Conservation (phyloP, 2,888 invertebrate genomes). For the Callyntrura sp. region DNA sequence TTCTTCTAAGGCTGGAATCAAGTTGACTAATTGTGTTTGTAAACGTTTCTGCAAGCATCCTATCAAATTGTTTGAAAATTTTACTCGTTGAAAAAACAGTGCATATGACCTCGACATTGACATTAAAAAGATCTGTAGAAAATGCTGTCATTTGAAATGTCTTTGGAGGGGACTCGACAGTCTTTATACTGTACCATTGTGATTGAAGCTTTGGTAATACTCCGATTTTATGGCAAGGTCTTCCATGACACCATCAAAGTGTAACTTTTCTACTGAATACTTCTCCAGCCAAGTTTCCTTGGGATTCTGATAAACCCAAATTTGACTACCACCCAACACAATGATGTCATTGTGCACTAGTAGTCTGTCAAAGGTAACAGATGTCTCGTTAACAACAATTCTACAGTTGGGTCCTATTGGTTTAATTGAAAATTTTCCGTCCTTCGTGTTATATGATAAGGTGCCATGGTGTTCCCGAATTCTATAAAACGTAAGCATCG, state of each 20-base stretch:
- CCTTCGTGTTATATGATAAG: slow-evolving; percentile 85
- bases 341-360: slow-evolving; percentile 87
- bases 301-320: slow-evolving; percentile 87
- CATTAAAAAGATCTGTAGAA: too few relatives aligned
- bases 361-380: slow-evolving; percentile 85
- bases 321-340: slow-evolving; percentile 87
- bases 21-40: slow-evolving; percentile 15
- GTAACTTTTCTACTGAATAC: slow-evolving; percentile 85
- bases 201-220: not conserved
- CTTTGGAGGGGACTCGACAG: too few relatives aligned
- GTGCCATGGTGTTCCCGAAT: slow-evolving; percentile 86
- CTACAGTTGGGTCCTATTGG: slow-evolving; percentile 85
- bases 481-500: slow-evolving; percentile 84
- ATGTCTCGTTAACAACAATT: slow-evolving; percentile 87
- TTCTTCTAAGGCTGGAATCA: slow-evolving; percentile 64
- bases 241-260: slow-evolving; percentile 87
- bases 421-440: slow-evolving; percentile 85
- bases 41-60: slow-evolving; percentile 10
- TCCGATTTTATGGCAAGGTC: slow-evolving; percentile 86
- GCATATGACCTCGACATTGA: too few relatives aligned
- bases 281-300: slow-evolving; percentile 84
- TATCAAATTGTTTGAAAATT: too few relatives aligned
- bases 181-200: not conserved
- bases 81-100: not conserved
- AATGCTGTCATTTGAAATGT: too few relatives aligned